Conservation (phyloP, 2,797 vertebrate species). For the Spinibarbus caldwelli region DNA sequence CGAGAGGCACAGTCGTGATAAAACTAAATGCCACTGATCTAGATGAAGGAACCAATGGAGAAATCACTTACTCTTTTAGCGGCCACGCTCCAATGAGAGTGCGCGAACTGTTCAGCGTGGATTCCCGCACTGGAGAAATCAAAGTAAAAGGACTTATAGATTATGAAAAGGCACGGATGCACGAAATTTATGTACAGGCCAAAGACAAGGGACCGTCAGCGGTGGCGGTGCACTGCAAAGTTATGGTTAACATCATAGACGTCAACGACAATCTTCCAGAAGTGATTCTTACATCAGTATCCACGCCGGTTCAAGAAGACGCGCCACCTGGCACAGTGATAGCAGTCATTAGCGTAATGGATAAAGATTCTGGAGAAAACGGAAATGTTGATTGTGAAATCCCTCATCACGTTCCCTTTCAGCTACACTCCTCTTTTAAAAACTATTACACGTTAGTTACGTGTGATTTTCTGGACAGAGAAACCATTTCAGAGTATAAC, state of each 20-base stretch:
- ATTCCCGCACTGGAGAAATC: slow-evolving; percentile 85
- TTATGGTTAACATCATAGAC: slow-evolving; percentile 88
- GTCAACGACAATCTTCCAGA: slow-evolving; percentile 90
- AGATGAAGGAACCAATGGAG: slow-evolving; percentile 89
- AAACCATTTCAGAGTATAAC: slow-evolving; percentile 79
- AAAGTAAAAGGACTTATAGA: slow-evolving; percentile 86
- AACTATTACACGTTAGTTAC: slow-evolving; percentile 93
- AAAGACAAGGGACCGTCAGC: slow-evolving; percentile 89
- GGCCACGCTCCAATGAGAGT: slow-evolving; percentile 82
- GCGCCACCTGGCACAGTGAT: slow-evolving; percentile 86
- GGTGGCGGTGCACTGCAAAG: slow-evolving; percentile 88
- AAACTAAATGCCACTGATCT: slow-evolving; percentile 88
- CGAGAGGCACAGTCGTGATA: slow-evolving; percentile 83
- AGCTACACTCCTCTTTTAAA: slow-evolving; percentile 87
- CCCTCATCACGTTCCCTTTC: slow-evolving; percentile 79
- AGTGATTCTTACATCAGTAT: slow-evolving; percentile 87
- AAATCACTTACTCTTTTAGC: slow-evolving; percentile 89
- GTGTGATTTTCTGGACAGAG: slow-evolving; percentile 82
- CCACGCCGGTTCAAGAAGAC: slow-evolving; percentile 88
- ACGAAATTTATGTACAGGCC: slow-evolving; percentile 90
- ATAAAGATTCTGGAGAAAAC: slow-evolving; percentile 86
- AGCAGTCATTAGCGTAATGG: slow-evolving; percentile 88
- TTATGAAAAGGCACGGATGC: slow-evolving; percentile 85
- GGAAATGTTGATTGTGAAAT: slow-evolving; percentile 88
- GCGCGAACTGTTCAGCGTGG: slow-evolving; percentile 87